Evolutionary conservation across 2,113 vertebrate genomes (phyloP).

Genomic region (Anarhynchus alexandrinus): DNA sequence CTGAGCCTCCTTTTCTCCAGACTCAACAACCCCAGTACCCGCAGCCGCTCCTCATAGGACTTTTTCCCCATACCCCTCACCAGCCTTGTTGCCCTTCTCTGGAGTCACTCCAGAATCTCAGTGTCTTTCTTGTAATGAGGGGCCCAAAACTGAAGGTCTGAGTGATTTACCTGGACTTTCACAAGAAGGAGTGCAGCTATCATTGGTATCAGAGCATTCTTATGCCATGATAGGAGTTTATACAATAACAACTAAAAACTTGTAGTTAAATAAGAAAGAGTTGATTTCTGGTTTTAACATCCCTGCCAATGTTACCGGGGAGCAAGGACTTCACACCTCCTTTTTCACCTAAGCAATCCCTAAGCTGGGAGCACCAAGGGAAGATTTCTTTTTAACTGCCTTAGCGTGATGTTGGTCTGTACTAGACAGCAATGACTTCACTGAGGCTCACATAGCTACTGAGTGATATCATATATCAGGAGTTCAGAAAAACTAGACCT

Average conservation of each 20-base stretch:
- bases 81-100: too few species aligned
- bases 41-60: too few species aligned
- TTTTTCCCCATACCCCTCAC: too few species aligned
- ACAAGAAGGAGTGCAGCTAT: not conserved
- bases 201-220: not conserved
- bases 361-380: not conserved
- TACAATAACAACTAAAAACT: not conserved
- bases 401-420: not conserved
- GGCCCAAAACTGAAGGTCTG: not conserved
- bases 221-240: not conserved
- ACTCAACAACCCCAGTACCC: too few species aligned
- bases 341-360: not conserved
- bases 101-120: too few species aligned
- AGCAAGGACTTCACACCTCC: not conserved
- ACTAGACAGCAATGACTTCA: not conserved
- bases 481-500: not conserved
- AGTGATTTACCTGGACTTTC: not conserved
- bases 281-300: not conserved
- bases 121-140: too few species aligned
- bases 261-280: not conserved
- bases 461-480: accelerated
- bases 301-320: not conserved
- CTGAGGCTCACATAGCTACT: not conserved
- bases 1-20: too few species aligned
- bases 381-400: not conserved